These are phyloP conservation scores for Drosophila fuyamai DNA, from an alignment of 1,140 invertebrate species.

Conservation along the genomic window DNA sequence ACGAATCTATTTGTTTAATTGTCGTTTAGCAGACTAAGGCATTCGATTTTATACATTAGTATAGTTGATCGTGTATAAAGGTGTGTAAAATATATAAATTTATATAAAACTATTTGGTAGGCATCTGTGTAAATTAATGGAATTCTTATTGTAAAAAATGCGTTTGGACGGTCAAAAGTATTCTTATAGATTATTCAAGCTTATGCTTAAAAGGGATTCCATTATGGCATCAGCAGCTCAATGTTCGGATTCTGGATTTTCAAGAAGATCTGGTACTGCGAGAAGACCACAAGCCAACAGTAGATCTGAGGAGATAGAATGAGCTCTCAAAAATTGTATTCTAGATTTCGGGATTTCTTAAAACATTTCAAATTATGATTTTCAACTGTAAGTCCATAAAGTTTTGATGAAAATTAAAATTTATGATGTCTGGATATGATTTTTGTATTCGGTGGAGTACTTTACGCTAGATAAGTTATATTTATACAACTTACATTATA, in stretches of 20 bases:
- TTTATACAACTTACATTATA: conserved; percentile 90
- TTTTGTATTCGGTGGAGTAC: too few species aligned
- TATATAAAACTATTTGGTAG: conserved; percentile 51
- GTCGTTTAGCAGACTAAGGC: conserved; percentile 48
- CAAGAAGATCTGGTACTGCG: conserved; percentile 92
- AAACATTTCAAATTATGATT: too few species aligned
- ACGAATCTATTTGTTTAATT: conserved; percentile 34
- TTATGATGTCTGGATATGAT: too few species aligned
- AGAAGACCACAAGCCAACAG: conserved; percentile 93
- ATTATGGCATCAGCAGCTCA: conserved; percentile 90
- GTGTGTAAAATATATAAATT: conserved; percentile 48
- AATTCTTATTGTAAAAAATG: conserved; percentile 30
- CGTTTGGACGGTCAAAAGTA: conserved; percentile 31
- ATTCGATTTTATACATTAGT: conserved; percentile 37
- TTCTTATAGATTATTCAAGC: conserved; percentile 32
- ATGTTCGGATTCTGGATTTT: conserved; percentile 94
- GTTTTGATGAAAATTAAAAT: too few species aligned
- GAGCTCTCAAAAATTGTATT: background rate
- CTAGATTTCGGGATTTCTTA: too few species aligned
- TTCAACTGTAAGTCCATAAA: too few species aligned
- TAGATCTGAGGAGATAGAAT: conserved; percentile 88
- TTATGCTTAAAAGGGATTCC: background rate
- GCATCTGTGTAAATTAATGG: conserved; percentile 23
- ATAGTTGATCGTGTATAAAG: conserved; percentile 45
- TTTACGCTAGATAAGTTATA: background rate